These are phyloP conservation scores for Argyrosomus regius DNA, from an alignment of 2,797 vertebrate genomes.

Conservation along the genomic window DNA sequence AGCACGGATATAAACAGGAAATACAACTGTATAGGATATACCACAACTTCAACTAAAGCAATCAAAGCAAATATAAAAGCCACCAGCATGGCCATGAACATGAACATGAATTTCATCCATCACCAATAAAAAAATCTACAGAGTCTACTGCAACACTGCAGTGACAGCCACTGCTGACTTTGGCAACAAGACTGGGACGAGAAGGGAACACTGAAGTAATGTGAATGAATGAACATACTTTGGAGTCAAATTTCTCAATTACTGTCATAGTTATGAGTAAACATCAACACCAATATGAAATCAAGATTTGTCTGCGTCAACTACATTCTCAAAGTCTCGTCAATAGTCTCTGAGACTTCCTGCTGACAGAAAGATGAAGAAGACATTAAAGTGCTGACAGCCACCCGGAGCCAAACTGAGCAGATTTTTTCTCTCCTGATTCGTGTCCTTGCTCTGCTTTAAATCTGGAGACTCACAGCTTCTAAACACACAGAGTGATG, in stretches of 20 bases:
- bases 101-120: background rate
- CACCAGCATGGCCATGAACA: too few species aligned
- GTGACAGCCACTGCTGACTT: background rate
- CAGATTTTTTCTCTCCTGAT: background rate
- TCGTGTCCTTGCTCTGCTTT: slow-evolving; percentile 13
- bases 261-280: background rate
- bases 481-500: slow-evolving; percentile 16
- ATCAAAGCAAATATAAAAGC: background rate
- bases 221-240: background rate
- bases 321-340: background rate
- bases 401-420: background rate
- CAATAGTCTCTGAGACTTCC: background rate
- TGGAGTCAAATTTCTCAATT: background rate
- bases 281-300: background rate
- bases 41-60: background rate
- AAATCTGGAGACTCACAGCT: slow-evolving; percentile 19
- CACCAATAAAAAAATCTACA: background rate
- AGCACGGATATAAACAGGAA: background rate
- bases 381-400: background rate
- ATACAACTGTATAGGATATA: background rate
- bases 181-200: background rate
- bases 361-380: slow-evolving; percentile 1
- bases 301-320: background rate
- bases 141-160: background rate
- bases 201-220: background rate